phyloP scores from a whole-genome alignment of 2,113 vertebrate species.

The Trogon surrucura region DNA sequence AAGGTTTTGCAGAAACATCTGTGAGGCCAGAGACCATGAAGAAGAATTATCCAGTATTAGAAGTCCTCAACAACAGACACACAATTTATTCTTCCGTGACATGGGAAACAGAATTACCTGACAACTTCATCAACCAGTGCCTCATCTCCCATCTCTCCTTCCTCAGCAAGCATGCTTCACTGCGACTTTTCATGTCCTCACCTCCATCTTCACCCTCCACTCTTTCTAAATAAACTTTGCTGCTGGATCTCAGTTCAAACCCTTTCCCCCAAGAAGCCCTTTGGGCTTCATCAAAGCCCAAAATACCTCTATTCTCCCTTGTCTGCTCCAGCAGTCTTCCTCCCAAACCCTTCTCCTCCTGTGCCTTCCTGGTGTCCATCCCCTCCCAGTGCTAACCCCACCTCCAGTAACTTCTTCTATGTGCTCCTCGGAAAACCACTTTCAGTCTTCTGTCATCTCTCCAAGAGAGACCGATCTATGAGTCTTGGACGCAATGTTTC shows the following conservation, averaged over 20 bases:
- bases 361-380: not conserved
- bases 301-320: not conserved
- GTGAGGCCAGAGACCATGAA: not conserved
- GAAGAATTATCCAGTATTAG: not conserved
- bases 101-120: not conserved
- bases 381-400: not conserved
- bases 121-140: not conserved
- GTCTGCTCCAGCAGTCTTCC: not conserved
- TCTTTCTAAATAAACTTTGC: not conserved
- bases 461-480: not conserved
- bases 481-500: not conserved
- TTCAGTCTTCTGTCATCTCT: not conserved
- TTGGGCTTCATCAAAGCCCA: not conserved
- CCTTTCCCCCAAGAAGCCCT: not conserved
- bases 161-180: not conserved
- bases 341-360: not conserved
- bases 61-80: not conserved
- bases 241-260: not conserved
- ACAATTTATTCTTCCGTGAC: not conserved
- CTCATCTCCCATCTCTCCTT: not conserved
- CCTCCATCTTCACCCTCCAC: not conserved
- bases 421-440: not conserved
- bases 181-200: not conserved
- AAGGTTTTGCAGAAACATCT: not conserved
- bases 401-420: not conserved